These are phyloP conservation scores for Syngnathus scovelli DNA, from an alignment of 2,113 vertebrate species.

Conservation along the genomic window DNA sequence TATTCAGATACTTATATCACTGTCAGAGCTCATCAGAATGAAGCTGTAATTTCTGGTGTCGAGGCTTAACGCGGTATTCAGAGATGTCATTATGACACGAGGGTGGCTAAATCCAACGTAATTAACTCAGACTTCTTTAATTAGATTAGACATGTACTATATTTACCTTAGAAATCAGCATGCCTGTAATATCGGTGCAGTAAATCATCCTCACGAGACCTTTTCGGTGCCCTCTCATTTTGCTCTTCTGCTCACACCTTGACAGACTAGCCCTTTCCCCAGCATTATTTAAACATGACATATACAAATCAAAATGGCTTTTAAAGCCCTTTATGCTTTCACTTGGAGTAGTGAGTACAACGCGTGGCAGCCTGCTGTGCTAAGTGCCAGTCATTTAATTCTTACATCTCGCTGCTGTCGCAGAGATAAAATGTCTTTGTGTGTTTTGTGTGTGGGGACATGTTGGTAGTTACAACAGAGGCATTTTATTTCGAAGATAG, in stretches of 20 bases:
- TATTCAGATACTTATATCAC: neutral
- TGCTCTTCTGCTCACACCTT: neutral
- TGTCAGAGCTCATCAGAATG: neutral
- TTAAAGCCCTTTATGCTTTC: slow-evolving; percentile 11
- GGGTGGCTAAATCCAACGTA: slow-evolving; percentile 14
- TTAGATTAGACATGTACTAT: slow-evolving; percentile 15
- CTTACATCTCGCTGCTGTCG: neutral
- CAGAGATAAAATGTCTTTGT: too few species aligned
- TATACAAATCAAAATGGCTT: slow-evolving; percentile 25
- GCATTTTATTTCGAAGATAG: slow-evolving; percentile 10
- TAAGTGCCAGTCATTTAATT: slow-evolving; percentile 1
- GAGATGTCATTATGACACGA: slow-evolving; percentile 13
- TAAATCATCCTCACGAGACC: neutral
- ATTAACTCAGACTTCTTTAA: slow-evolving; percentile 32
- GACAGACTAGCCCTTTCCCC: too few species aligned
- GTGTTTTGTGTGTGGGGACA: slow-evolving; percentile 7
- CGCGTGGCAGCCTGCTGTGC: slow-evolving; percentile 8
- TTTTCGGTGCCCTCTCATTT: neutral
- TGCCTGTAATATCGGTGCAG: neutral
- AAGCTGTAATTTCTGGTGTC: neutral
- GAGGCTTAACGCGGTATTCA: slow-evolving; percentile 6
- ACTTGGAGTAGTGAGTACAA: slow-evolving; percentile 1
- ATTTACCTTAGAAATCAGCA: neutral
- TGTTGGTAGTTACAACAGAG: slow-evolving; percentile 7
- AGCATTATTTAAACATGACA: slow-evolving; percentile 17